These are phyloP conservation scores for Didymodactylos carnosus DNA, from an alignment of 2,888 invertebrate genomes.

Conservation along the genomic window DNA sequence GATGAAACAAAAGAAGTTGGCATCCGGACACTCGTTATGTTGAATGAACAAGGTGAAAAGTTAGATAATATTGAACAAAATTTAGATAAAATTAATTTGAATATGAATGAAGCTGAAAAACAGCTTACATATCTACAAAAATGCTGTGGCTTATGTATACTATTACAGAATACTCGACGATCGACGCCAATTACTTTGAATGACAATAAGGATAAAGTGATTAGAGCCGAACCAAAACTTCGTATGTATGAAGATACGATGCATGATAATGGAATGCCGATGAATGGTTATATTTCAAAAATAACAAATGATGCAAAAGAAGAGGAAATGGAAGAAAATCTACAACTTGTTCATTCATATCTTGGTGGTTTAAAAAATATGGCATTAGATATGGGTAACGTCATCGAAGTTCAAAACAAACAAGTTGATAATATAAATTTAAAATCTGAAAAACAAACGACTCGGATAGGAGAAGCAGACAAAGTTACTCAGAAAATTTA, in stretches of 20 bases:
- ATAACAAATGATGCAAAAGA: neutral
- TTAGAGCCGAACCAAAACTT: neutral
- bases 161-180: neutral
- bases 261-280: neutral
- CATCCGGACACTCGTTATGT: neutral
- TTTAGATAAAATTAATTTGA: neutral
- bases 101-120: neutral
- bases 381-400: neutral
- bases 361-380: neutral
- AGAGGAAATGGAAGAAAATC: neutral
- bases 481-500: neutral
- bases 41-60: neutral
- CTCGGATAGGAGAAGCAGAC: neutral
- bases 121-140: neutral
- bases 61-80: neutral
- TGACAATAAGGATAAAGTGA: too few relatives aligned
- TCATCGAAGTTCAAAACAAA: neutral
- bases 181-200: too few relatives aligned
- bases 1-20: neutral
- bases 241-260: too few relatives aligned
- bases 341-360: neutral
- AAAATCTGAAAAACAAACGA: neutral
- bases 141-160: neutral
- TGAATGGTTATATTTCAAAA: neutral
- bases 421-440: neutral